Evolutionary conservation across 2,888 invertebrate species (phyloP).

Genomic region (Octodonta nipae): DNA sequence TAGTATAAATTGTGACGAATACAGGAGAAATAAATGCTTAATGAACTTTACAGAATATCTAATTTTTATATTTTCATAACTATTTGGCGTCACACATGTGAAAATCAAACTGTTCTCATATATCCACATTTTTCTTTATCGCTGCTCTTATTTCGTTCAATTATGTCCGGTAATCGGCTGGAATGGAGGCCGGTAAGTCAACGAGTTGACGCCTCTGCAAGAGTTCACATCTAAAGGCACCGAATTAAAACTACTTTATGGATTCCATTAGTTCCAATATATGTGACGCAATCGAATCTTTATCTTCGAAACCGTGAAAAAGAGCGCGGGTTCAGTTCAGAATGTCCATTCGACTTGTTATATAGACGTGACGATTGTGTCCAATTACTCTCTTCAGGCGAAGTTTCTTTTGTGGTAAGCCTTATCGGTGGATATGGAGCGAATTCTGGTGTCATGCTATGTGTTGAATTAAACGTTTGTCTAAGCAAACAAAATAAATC

Average conservation of each 20-base stretch:
- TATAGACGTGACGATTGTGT: neutral
- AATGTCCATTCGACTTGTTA: neutral
- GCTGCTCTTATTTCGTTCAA: too few species aligned
- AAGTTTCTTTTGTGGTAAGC: neutral
- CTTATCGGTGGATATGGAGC: neutral
- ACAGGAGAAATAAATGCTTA: too few species aligned
- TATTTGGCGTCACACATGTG: too few species aligned
- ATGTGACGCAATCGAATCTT: constrained; percentile 1
- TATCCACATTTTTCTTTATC: too few species aligned
- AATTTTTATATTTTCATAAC: too few species aligned
- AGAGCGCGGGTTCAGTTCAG: neutral
- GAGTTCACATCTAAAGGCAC: neutral
- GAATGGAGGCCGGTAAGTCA: constrained; percentile 1
- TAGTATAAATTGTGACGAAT: too few species aligned
- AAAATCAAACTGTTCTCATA: too few species aligned
- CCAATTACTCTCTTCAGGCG: neutral
- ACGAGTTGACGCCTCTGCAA: constrained; percentile 1
- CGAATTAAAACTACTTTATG: constrained; percentile 22
- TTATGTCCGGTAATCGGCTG: too few species aligned
- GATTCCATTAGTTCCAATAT: constrained; percentile 30
- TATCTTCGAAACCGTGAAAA: neutral
- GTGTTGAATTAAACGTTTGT: too few species aligned
- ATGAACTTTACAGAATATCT: too few species aligned
- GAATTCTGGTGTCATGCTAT: too few species aligned
- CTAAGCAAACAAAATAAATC: too few species aligned